Evolutionary conservation across 1,140 invertebrate species (phyloP).

Genomic region (Temnothorax longispinosus): DNA sequence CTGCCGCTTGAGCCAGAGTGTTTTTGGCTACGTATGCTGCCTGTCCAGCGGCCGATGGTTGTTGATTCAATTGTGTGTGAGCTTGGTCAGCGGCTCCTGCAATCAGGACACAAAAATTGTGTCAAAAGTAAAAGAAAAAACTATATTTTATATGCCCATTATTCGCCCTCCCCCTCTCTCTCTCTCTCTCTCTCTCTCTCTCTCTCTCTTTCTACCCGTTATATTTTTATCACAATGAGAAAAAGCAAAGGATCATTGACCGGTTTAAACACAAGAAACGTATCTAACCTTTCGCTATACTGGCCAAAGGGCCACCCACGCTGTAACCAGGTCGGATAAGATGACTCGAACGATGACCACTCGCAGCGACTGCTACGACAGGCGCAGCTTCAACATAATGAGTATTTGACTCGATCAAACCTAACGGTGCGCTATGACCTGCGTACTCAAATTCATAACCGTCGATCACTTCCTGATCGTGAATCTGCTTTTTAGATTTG

Average conservation of each 20-base stretch:
- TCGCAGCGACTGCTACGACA: not conserved
- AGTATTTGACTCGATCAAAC: not conserved
- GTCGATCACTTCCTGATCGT: constrained; percentile 33
- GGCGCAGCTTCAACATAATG: constrained; percentile 53
- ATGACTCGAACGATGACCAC: not conserved
- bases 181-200: too few relatives aligned
- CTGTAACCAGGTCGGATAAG: constrained; percentile 76
- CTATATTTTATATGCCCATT: too few relatives aligned
- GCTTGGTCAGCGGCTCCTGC: constrained; percentile 89
- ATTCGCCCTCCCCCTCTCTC: too few relatives aligned
- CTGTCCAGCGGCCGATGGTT: constrained; percentile 89
- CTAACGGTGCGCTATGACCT: not conserved
- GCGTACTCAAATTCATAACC: constrained; percentile 70
- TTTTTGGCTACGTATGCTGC: constrained; percentile 91
- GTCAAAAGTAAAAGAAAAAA: too few relatives aligned
- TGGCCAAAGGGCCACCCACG: constrained; percentile 80
- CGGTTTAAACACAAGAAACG: too few relatives aligned
- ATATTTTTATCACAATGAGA: too few relatives aligned
- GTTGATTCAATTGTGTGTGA: constrained; percentile 88
- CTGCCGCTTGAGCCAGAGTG: constrained; percentile 89
- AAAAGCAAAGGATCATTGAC: too few relatives aligned
- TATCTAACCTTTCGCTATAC: constrained; percentile 58
- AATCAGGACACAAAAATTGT: not conserved
- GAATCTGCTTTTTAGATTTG: constrained; percentile 64
- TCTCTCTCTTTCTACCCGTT: too few relatives aligned